Evolutionary conservation across 2,113 vertebrate species (phyloP), one percentile per base, ranked within the genome.

Genomic region (Leptodactylus fuscus): DNA sequence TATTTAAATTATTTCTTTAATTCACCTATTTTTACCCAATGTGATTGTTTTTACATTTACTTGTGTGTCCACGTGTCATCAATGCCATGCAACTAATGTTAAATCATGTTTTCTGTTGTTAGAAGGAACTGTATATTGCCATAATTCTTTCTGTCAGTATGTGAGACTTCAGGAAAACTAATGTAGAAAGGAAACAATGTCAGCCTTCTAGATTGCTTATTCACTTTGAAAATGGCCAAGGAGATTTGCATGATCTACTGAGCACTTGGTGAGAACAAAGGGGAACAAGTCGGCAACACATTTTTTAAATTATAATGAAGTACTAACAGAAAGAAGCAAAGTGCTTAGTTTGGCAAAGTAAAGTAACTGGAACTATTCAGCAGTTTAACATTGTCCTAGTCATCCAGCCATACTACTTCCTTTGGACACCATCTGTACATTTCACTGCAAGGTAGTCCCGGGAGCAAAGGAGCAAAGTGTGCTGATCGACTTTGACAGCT

Each of bases 401-500:
- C 51, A 75, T 75, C 38, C 70, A 83, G 53, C 69, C 51, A 83
- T 83, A 65, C 41, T 67, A 44, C 34, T 58, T 60, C 10, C 15
- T 70, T 71, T 71, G 32, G 62, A 70, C 46, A 83, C 69, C 69
- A 82, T 44, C 67, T 83, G 70, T 62, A 75, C 10, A 29, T 46
- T 55, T 83, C 9, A 41, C 81, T 55, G 49, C 51, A 36, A 83
- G 81, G 15, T 46, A 75, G 41, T 83, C 81, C 38, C 70, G n/a
- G 15, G 34, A 83, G 53, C 22, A 27, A 75, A 60, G 11, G 27
- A 83, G 81, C 13, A 83, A 55, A 41, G 13, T 60, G 18, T 41
- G 13, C 53, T 83, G 36, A 83, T 74, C 75, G 51, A 83, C 36
- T 83, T 60, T 83, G 81, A 83, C 70, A 83, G 70, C 9, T 83